A percentile compares a stretch with the other conserved stretches of the same genome.
phyloP scores from a whole-genome alignment of 37 sponge, comb jelly and placozoan genomes.

The Spongia lamella region DNA sequence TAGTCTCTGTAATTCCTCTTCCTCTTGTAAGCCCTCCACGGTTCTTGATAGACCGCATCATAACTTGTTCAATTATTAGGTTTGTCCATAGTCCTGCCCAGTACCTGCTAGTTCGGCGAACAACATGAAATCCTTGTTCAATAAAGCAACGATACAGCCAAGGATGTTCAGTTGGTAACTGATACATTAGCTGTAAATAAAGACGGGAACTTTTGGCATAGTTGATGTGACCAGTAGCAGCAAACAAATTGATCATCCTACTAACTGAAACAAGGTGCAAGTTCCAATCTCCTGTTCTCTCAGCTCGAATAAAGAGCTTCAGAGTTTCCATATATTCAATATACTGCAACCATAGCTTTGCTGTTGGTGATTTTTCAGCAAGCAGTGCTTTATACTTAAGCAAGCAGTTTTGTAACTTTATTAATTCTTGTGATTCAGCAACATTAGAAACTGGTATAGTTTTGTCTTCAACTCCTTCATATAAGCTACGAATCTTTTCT shows the following conservation, averaged over 20 bases:
- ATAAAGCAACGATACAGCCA: constrained; percentile 29
- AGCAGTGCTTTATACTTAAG: constrained; percentile 16
- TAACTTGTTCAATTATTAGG: constrained; percentile 31
- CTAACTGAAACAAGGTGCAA: constrained; percentile 26
- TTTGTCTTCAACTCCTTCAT: constrained; percentile 18
- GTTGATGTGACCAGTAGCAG: constrained; percentile 36
- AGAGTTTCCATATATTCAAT: constrained; percentile 37
- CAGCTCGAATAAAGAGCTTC: constrained; percentile 40
- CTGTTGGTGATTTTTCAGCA: constrained; percentile 33
- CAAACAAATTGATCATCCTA: constrained; percentile 36
- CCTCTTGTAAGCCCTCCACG: no score
- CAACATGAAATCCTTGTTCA: constrained; percentile 40
- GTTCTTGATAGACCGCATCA: no score
- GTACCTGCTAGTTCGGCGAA: constrained; percentile 27
- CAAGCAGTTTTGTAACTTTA: constrained; percentile 24
- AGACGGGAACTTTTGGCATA: constrained; percentile 36
- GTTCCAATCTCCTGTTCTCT: constrained; percentile 32
- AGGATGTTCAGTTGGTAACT: constrained; percentile 13
- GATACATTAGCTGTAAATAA: constrained; percentile 37
- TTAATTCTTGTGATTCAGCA: constrained; percentile 28
- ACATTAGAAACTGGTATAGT: constrained; percentile 10
- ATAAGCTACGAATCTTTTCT: constrained; percentile 16
- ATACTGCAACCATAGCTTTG: constrained; percentile 34
- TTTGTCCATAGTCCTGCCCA: constrained; percentile 48
- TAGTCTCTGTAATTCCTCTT: constrained; percentile 33